Base-by-base conservation (phyloP, 2,113 vertebrate species). In the Pimephales promelas region DNA sequence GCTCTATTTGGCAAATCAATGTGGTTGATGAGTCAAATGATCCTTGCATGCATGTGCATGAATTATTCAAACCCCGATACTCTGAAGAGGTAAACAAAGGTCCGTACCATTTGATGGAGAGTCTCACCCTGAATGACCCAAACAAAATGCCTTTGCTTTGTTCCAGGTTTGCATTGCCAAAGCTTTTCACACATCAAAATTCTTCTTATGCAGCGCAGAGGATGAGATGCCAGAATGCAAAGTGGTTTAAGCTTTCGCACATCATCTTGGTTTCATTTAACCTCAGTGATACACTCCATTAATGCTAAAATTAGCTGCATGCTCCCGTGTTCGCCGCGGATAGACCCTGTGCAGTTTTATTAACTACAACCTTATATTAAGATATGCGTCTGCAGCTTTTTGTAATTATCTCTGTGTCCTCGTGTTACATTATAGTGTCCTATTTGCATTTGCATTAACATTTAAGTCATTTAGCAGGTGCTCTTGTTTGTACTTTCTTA, bases 71-170 rank as follows among this genome's bases (percentile, higher is more conserved):
- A 45, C 45, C 45, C 66, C 68, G 36, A 83, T 83, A 24, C 82
- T 79, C 45, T 47, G 26, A 77, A 68, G 62, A 61, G 54, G 80
- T 76, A 86, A 83, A 83, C 79, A 86, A 79, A 82, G 52, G 80
- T 36, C 64, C 22, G 13, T 57, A 36, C 18, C 26, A 45, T 36
- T 62, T 71, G 81, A 83, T 70, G 73, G 52, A 71, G 52, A 56
- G 57, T 52, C 64, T 81, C 62, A 36, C 47, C 79, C 47, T 54
- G 45, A 81, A 70, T 70, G 43, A 81, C 78, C 77, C 24, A 47
- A 66, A 64, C 61, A 81, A 81, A 68, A 80, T 40, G 56, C 5
- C 62, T 36, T 68, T 24, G 26, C 47, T 68, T 52, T 47, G 59
- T 64, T 79, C 24, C 24, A 64, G 59, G 9, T 47, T 79, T 64